Evolutionary conservation across 1,140 invertebrate species (phyloP).

Genomic region (Forficula auricularia): DNA sequence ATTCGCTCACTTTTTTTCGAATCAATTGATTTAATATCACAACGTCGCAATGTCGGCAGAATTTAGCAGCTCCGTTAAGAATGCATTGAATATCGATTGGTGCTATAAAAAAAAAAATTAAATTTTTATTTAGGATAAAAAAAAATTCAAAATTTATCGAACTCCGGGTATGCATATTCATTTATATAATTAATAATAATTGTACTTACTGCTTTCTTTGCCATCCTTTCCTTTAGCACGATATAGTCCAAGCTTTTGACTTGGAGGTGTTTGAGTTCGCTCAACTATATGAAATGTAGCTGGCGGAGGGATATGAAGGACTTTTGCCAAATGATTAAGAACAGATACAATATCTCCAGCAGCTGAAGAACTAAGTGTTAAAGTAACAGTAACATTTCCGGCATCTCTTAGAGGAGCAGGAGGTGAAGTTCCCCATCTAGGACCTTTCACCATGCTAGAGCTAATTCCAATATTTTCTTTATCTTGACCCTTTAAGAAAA

Average conservation of each 20-base stretch:
- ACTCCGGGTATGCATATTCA: too few relatives aligned
- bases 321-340: slow-evolving; percentile 72
- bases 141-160: too few relatives aligned
- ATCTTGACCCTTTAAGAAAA: slow-evolving; percentile 26
- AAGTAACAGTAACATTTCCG: slow-evolving; percentile 79
- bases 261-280: slow-evolving; percentile 54
- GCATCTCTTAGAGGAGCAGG: slow-evolving; percentile 44
- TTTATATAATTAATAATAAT: too few relatives aligned
- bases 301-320: slow-evolving; percentile 74
- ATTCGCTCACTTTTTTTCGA: slow-evolving; percentile 60
- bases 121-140: too few relatives aligned
- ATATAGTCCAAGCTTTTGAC: slow-evolving; percentile 62
- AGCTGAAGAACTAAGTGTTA: slow-evolving; percentile 73
- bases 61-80: slow-evolving; percentile 70
- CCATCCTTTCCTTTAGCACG: slow-evolving; percentile 66
- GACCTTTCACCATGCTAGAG: slow-evolving; percentile 15
- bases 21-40: slow-evolving; percentile 68
- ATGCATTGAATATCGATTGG: slow-evolving; percentile 78
- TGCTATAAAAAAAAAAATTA: slow-evolving; percentile 26
- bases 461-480: slow-evolving; percentile 30
- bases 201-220: slow-evolving; percentile 50
- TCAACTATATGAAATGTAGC: slow-evolving; percentile 71
- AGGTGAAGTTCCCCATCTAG: slow-evolving; percentile 26
- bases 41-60: slow-evolving; percentile 81
- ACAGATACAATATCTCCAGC: slow-evolving; percentile 85